Percentiles rank a stretch among this genome's conserved stretches.
Conservation (phyloP, 2,797 vertebrate genomes). For the Naso thynnoides region DNA sequence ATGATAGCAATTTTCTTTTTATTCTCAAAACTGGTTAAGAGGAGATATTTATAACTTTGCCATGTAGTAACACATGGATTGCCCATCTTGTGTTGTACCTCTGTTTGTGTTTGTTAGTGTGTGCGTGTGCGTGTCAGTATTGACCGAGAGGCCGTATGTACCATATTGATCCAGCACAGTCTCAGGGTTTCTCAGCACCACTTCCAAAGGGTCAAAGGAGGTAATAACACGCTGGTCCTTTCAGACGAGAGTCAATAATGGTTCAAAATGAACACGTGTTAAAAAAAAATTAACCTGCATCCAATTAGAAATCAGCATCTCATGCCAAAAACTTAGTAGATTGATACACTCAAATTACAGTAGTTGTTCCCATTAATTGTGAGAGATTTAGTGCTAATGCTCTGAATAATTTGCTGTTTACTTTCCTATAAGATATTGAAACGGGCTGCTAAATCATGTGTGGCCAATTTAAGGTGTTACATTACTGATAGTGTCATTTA, state of each 20-base stretch:
- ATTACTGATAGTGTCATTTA: constrained; percentile 43
- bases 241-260: constrained; percentile 46
- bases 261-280: constrained; percentile 22
- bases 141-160: not conserved
- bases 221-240: constrained; percentile 31
- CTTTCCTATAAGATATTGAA: constrained; percentile 39
- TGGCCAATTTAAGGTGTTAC: constrained; percentile 33
- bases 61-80: not conserved
- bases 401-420: constrained; percentile 54
- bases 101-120: constrained; percentile 17
- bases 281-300: not conserved
- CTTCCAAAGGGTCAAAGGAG: constrained; percentile 52
- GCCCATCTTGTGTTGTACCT: constrained; percentile 8
- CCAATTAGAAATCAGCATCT: constrained; percentile 2
- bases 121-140: not conserved
- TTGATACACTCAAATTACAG: constrained; percentile 36
- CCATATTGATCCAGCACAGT: constrained; percentile 32
- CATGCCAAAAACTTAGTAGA: constrained; percentile 7
- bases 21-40: too few species aligned
- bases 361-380: constrained; percentile 48
- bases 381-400: constrained; percentile 48
- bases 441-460: constrained; percentile 35
- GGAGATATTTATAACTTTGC: too few species aligned
- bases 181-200: constrained; percentile 58
- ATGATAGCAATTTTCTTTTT: not conserved